A percentile compares a stretch with the other conserved stretches of the same genome.
Conservation (phyloP, 2,888 invertebrate species). For the Phania funesta region DNA sequence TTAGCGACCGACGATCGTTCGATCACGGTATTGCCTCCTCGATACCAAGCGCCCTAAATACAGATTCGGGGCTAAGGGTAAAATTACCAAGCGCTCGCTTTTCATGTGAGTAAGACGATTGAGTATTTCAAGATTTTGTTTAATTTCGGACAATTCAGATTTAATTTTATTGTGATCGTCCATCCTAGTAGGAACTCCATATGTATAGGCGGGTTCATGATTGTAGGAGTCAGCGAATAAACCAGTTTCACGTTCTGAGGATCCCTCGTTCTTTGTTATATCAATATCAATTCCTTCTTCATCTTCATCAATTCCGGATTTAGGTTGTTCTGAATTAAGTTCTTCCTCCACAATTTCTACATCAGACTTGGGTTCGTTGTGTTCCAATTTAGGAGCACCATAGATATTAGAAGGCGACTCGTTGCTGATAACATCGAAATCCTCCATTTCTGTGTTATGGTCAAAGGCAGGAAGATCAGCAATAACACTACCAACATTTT, state of each 20-base stretch:
- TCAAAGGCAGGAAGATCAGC: constrained; percentile 76
- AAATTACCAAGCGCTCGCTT: constrained; percentile 74
- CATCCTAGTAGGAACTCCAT: constrained; percentile 72
- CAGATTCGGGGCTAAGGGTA: constrained; percentile 68
- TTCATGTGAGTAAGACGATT: constrained; percentile 67
- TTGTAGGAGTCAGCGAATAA: constrained; percentile 3
- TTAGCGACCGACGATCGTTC: constrained; percentile 36
- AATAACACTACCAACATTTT: constrained; percentile 71
- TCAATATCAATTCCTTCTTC: constrained; percentile 27
- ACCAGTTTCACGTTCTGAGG: constrained; percentile 18
- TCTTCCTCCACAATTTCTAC: constrained; percentile 44
- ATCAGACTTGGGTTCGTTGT: constrained; percentile 28
- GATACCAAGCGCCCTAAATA: constrained; percentile 53
- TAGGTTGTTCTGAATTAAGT: neutral
- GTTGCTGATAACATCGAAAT: constrained; percentile 44
- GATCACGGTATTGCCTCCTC: neutral
- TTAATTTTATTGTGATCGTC: constrained; percentile 69
- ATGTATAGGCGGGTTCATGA: constrained; percentile 70
- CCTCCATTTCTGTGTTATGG: constrained; percentile 65
- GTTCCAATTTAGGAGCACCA: constrained; percentile 69
- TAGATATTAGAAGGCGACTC: constrained; percentile 71
- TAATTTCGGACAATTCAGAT: constrained; percentile 63
- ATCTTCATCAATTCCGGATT: neutral
- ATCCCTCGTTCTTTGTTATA: constrained; percentile 31
- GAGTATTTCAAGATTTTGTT: constrained; percentile 73